Evolutionary conservation across 2,797 vertebrate species (phyloP), one percentile per base, ranked within the genome.

Genomic region (Moxostoma hubbsi): DNA sequence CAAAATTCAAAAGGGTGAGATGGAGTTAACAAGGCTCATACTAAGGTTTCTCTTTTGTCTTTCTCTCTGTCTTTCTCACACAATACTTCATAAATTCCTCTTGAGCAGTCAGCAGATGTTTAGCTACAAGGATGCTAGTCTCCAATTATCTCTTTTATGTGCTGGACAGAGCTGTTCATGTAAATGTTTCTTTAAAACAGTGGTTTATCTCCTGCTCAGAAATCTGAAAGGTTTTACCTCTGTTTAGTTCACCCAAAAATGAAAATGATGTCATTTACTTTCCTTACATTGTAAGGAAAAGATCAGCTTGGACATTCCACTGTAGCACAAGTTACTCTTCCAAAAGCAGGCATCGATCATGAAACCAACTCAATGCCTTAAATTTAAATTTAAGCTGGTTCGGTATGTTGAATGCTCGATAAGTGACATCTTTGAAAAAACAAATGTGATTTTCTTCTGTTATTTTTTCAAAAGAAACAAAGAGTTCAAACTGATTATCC

Each of bases 51-150:
- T 59, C 7, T 50, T 43, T 36, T 12, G 16, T 53, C 1, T 61
- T 6, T 43, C 18, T 73, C 50, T 50, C 18, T 15, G 11, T 15
- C 43, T 58, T 9, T 61, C 18, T 62, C 36, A 18, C 36, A 36
- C n/a, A 9, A 18, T 61, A 43, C 9, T 54, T 71, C 12, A 78
- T 78, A 62, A 77, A 58, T 78, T 78, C 76, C n/a, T 54, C 67
- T 49, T 64, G 76, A 77, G 15, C 58, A 55, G 49, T 71, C 67
- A 71, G 76, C 59, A 78, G 67, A 71, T 70, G 67, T 63, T 71
- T 47, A 64, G 7, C 46, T 49, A 55, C 64, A 71, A 63, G 18
- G 2, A 16, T 2, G 13, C 68, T 77, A 59, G 75, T 61, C 46
- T 59, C 46, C 64, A 53, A 24, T 70, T 36, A 55, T 11, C 68